These are phyloP conservation scores for Isotomurus palustris DNA, from an alignment of 2,888 invertebrate species.

Conservation along the genomic window DNA sequence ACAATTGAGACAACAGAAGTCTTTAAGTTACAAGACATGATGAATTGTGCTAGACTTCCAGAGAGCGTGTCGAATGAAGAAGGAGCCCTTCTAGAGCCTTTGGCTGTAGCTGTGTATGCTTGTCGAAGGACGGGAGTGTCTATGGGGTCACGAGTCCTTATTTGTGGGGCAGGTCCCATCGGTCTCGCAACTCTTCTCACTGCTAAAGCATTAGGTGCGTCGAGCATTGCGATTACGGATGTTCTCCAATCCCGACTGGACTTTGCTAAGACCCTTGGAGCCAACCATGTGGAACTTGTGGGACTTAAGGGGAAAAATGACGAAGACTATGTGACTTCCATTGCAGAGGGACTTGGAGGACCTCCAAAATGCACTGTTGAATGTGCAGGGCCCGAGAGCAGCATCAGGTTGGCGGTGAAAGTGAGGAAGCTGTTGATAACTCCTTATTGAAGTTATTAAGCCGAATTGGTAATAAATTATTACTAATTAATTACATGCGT, in stretches of 20 bases:
- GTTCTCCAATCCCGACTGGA: too few relatives aligned
- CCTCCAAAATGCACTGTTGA: not conserved
- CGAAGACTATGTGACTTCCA: not conserved
- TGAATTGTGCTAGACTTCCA: not conserved
- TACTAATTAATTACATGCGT: not conserved
- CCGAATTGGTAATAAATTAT: too few relatives aligned
- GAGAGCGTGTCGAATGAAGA: not conserved
- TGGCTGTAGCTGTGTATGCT: not conserved
- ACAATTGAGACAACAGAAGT: too few relatives aligned
- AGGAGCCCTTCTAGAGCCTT: not conserved
- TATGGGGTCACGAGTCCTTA: not conserved
- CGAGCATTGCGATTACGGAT: not conserved
- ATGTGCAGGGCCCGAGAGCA: not conserved
- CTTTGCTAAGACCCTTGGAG: too few relatives aligned
- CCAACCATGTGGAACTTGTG: too few relatives aligned
- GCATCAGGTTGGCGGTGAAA: not conserved
- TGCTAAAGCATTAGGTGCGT: not conserved
- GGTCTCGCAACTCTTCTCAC: not conserved
- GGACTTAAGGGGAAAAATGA: constrained; percentile 23
- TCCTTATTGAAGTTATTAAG: too few relatives aligned
- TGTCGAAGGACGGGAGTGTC: not conserved
- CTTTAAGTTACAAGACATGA: too few relatives aligned
- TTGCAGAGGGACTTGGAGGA: not conserved
- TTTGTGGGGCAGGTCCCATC: not conserved
- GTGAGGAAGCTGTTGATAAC: too few relatives aligned